Conservation (phyloP, 2,113 vertebrate species). For the Lepisosteus osseus region DNA sequence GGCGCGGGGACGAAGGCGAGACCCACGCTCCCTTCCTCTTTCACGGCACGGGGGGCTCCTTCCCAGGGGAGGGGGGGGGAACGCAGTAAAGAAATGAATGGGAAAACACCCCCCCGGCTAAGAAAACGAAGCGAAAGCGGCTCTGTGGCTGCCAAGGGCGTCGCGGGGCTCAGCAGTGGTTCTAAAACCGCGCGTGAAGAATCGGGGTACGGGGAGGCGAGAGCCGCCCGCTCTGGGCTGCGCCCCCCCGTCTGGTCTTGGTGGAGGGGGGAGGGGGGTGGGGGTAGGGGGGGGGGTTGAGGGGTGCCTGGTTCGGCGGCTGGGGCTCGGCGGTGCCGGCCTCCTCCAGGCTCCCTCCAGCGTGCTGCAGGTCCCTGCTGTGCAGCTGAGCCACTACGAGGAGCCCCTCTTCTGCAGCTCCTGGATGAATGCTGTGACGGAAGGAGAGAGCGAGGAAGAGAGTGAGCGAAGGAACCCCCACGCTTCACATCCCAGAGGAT, state of each 20-base stretch:
- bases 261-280: slow-evolving; percentile 19
- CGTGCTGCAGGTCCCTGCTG: slow-evolving; percentile 27
- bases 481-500: no score
- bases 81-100: no score
- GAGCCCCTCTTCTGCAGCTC: slow-evolving; percentile 80
- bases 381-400: slow-evolving; percentile 61
- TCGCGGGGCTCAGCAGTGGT: slow-evolving; percentile 31
- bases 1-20: no score
- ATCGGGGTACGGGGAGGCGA: slow-evolving; percentile 18
- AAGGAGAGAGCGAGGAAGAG: background rate
- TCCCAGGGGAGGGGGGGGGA: no score
- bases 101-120: no score
- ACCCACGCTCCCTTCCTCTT: no score
- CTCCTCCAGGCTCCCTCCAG: no score
- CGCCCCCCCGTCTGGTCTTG: background rate
- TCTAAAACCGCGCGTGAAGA: slow-evolving; percentile 27
- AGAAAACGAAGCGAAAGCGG: no score
- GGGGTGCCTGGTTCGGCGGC: no score
- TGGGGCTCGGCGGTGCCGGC: no score
- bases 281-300: slow-evolving; percentile 2
- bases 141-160: slow-evolving; percentile 14
- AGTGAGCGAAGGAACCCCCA: background rate
- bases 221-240: background rate
- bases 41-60: no score
- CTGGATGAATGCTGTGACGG: slow-evolving; percentile 74